phyloP scores from a whole-genome alignment of 2,888 invertebrate species.

The Aporophyla lueneburgensis region DNA sequence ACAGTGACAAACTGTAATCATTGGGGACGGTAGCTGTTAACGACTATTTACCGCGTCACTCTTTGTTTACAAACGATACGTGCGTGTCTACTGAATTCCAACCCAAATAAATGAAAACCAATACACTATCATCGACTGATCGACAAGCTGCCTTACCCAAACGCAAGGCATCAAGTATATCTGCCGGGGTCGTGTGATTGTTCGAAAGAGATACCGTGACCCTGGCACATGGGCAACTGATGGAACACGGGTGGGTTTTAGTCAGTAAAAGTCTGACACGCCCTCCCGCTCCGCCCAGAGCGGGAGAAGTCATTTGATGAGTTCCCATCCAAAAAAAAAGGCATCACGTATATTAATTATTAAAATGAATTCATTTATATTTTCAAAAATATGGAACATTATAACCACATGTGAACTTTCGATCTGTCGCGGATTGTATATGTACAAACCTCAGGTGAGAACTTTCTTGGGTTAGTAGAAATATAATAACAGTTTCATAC shows the following conservation, averaged over 20 bases:
- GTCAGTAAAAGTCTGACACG: too few species aligned
- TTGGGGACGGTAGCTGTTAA: not conserved
- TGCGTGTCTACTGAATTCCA: constrained; percentile 15
- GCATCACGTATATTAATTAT: constrained; percentile 6
- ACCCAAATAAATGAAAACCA: constrained; percentile 19
- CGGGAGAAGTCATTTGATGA: too few species aligned
- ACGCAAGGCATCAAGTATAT: constrained; percentile 3
- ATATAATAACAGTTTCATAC: not conserved
- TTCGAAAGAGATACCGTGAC: too few species aligned
- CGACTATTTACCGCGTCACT: constrained; percentile 4
- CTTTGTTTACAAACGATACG: constrained; percentile 20
- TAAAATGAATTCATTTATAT: constrained; percentile 19
- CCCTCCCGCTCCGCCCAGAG: too few species aligned
- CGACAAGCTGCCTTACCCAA: not conserved
- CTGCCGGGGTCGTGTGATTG: too few species aligned
- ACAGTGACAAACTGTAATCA: not conserved
- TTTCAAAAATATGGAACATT: constrained; percentile 2
- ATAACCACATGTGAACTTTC: constrained; percentile 18
- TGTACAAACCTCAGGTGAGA: constrained; percentile 15
- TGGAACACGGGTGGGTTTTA: too few species aligned
- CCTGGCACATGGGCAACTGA: too few species aligned
- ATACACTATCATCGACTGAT: not conserved
- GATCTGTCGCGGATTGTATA: constrained; percentile 17
- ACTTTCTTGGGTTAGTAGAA: constrained; percentile 2
- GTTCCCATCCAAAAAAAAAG: too few species aligned